Base-by-base conservation (phyloP, 2,113 vertebrate species). In the Pseudorasbora parva region DNA sequence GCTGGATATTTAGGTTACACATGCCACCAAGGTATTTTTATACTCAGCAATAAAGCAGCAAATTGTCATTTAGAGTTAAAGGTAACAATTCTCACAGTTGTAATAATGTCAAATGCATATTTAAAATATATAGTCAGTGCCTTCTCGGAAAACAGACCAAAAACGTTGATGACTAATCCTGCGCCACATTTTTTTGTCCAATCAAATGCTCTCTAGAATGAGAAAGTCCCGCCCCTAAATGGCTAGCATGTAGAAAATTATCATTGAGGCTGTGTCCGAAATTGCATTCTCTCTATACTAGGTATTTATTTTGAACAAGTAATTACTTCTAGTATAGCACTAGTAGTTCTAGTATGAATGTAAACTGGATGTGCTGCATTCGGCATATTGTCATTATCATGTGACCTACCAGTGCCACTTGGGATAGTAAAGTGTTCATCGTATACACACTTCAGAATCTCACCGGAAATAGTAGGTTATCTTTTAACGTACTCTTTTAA, bases 1-100 rank as follows among this genome's bases (percentile, higher is more conserved):
- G 84, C 89, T 84, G 86, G 78, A 91, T 89, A 86, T 89, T 83
- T 90, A 87, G 57, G 87, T 88, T 89, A 62, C 81, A 88, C 33
- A n/a, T 83, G 51, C 41, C 47, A 21, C n/a, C 59, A 60, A 72
- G 77, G 86, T 47, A 88, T 75, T 87, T 82, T 21, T 68, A 37
- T 37, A 7, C 72, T 41, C 62, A 88, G 86, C 84, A 84, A 79
- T 80, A 86, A 77, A 77, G 68, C 30, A 78, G 78, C 10, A 8
- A 60, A 59, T 43, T 43, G 41, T 47, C 8, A 68, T 71, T 74
- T 82, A 71, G 25, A 51, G 23, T 27, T 47, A 5, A 15, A 51
- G 47, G 25, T 51, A 27, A 74, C 14, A 17, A 15, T 51, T 27
- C 23, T 27, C 45, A 51, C 45, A 30, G 30, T 3, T 37, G 15